These are phyloP conservation scores for Cancer borealis DNA, from an alignment of 2,888 invertebrate species.

Conservation along the genomic window DNA sequence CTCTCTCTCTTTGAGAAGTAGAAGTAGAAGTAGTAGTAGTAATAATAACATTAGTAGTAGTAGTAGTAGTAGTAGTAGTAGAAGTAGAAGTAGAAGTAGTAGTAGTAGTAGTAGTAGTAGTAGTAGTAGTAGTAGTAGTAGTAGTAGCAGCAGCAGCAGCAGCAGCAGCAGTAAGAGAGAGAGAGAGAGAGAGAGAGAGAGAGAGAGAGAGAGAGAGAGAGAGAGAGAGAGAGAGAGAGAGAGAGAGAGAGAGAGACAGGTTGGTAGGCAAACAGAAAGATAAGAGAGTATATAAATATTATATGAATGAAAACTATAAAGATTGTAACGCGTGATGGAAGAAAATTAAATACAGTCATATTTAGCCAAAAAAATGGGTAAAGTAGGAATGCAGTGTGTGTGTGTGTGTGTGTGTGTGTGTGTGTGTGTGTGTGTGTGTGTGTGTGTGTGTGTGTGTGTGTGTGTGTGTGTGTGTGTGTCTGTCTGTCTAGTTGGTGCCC, in stretches of 20 bases:
- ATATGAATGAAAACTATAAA: not conserved
- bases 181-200: conserved; percentile 3
- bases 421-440: no score
- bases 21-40: no score
- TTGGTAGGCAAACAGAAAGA: not conserved
- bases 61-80: no score
- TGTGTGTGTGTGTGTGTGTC: not conserved
- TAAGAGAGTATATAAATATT: not conserved
- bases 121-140: no score
- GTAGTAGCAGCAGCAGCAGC: no score
- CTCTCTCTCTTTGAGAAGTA: no score
- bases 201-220: not conserved
- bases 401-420: not conserved
- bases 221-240: conserved; percentile 11
- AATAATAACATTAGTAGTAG: no score
- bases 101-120: no score
- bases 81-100: no score
- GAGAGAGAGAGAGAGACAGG: not conserved
- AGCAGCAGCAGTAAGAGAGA: not conserved
- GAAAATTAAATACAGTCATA: not conserved
- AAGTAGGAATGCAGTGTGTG: conserved; percentile 35
- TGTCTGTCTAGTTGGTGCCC: not conserved
- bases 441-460: not conserved
- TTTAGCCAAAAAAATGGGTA: not conserved
- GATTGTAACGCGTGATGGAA: not conserved